Evolutionary conservation across 2,797 vertebrate species (phyloP), one percentile per base, ranked within the genome.

Genomic region (Rhodeus uyekii): DNA sequence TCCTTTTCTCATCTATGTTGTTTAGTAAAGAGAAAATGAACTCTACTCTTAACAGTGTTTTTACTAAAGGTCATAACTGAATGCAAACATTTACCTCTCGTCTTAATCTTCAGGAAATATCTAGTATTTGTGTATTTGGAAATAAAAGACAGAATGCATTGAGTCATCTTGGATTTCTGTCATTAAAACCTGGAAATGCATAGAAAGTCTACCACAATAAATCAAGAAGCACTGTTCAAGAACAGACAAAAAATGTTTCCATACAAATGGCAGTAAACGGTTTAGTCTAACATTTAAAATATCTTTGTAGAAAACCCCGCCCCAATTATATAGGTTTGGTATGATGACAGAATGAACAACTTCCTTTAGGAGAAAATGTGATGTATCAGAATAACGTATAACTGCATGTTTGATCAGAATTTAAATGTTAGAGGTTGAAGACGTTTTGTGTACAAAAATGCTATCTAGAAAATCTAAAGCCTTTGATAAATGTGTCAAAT

Each of bases 11-110:
- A 24, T 82, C 48, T 24, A 63, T 24, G 36, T 60, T 80, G 76
- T 81, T 83, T 74, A 58, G 58, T 72, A 81, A 65, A 81, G 78
- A 63, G 63, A 71, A 84, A 80, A 87, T 69, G 24, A 74, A 64
- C 53, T 55, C 48, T 74, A 53, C 27, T 77, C 71, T 85, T 80
- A 83, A 61, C 18, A 86, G 76, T 87, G 73, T 84, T 81, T 87
- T 84, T 91, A 88, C 92, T 87, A 87, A 89, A 87, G 87, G 84
- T 86, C 24, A 0, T 82, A 89, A 93, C 90, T 44, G 8, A 72
- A 32, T 72, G 44, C 29, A 55, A 36, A 16, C 3, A 55, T 55
- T 13, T 53, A 32, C 9, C 44, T 71, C 27, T 71, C 1, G 39
- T 67, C 36, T 24, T 42, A 27, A 68, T 27, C 32, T 55, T 55